Percentiles rank a stretch among this genome's conserved stretches.
Evolutionary conservation across 1,140 invertebrate species (phyloP).

Genomic region (Philotrypesis tridentata): DNA sequence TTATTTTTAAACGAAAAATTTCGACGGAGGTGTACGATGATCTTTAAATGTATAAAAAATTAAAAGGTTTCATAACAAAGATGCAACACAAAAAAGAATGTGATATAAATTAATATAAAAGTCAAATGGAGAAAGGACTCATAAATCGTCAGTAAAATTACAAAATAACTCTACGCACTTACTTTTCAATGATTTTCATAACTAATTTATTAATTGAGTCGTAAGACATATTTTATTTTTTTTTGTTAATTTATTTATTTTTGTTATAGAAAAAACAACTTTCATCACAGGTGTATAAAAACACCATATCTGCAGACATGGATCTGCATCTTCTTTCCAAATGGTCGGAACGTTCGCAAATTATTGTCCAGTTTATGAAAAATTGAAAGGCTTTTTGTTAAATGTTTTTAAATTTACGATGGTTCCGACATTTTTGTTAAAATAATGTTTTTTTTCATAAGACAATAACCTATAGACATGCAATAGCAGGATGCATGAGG

Average conservation of each 20-base stretch:
- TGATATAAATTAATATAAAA: neutral
- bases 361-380: constrained; percentile 32
- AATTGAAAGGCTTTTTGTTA: neutral
- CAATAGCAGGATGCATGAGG: neutral
- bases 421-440: constrained; percentile 24
- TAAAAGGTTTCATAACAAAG: neutral
- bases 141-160: constrained; percentile 57
- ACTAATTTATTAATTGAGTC: constrained; percentile 42
- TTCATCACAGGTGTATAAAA: constrained; percentile 62
- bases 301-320: constrained; percentile 54
- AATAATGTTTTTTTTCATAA: constrained; percentile 12
- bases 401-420: constrained; percentile 21
- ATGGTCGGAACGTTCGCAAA: constrained; percentile 54
- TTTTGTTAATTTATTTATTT: constrained; percentile 62
- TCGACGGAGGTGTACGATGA: neutral
- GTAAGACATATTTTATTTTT: constrained; percentile 22
- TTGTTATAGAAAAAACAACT: constrained; percentile 64
- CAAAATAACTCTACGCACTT: constrained; percentile 57
- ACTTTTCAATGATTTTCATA: constrained; percentile 16
- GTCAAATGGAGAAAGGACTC: neutral
- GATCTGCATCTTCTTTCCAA: constrained; percentile 57
- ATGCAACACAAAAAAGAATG: neutral
- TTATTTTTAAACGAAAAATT: constrained; percentile 9
- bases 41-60: neutral
- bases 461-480: constrained; percentile 15